Base-by-base conservation (phyloP, 2,888 invertebrate genomes). In the Muscina levida region DNA sequence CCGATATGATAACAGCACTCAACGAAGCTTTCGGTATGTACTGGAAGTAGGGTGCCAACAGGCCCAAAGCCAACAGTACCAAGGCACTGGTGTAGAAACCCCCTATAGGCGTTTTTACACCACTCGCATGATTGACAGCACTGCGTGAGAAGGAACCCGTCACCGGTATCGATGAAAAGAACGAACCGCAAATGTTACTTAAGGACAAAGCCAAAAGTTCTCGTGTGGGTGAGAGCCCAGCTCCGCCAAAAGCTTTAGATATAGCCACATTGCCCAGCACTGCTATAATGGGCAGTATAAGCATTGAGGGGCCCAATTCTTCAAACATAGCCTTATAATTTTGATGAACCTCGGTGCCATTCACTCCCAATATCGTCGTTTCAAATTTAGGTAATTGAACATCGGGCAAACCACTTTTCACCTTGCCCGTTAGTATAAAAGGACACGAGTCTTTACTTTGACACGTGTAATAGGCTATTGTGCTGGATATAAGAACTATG, bases 61-160 rank as follows among this genome's bases (percentile, higher is more conserved):
- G 92, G 82, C 95, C 95, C n/a, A 98, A 91, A 0, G 97, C 95
- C 75, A 97, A 87, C 2, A 98, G 88, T 11, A 98, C 97, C 85
- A 97, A 91, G 17, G 94, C 90, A 85, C 97, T 95, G 72, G 97
- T 97, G 84, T 95, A 95, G 72, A 97, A 88, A 74, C 97, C 97
- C 39, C 97, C 96, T 82, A 97, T 93, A 13, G 97, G 97, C 0
- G 97, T 97, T 82, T 94, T 94, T 0, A 97, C 97, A 0, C 97
- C 97, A 87, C 97, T 97, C n/a, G 97, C 97, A 86, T 97, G 96
- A 91, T 98, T 98, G 0, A 98, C 97, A 22, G 98, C 98, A 80
- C 97, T 96, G 73, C 97, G 92, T 0, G 96, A 96, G 90, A 97
- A 97, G 0, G 96, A 96, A 4, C 96, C 97, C 2, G 96, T 95